Evolutionary conservation across 2,888 invertebrate genomes (phyloP).

Genomic region (Barypeithes pellucidus): DNA sequence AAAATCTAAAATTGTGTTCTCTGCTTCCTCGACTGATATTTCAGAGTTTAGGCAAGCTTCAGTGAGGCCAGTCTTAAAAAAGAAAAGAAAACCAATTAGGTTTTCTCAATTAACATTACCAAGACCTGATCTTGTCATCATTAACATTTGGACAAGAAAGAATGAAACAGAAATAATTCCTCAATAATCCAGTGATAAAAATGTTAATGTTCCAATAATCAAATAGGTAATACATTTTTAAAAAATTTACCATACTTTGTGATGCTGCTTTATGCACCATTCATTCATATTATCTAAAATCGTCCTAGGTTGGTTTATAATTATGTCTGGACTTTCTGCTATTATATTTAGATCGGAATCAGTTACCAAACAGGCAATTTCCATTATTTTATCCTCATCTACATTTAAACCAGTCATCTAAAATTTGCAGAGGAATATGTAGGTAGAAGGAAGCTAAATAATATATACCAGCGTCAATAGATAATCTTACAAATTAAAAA

Average conservation of each 20-base stretch:
- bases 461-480: too few relatives aligned
- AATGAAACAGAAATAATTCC: background rate
- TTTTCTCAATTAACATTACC: too few relatives aligned
- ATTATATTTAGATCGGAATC: constrained; percentile 84
- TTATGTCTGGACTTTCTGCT: constrained; percentile 82
- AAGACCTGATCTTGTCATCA: background rate
- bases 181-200: too few relatives aligned
- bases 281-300: constrained; percentile 84
- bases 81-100: background rate
- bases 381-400: constrained; percentile 85
- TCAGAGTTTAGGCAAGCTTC: constrained; percentile 81
- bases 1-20: constrained; percentile 81
- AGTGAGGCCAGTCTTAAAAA: constrained; percentile 85
- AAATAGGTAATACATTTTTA: too few relatives aligned
- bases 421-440: background rate
- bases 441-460: too few relatives aligned
- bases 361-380: constrained; percentile 92
- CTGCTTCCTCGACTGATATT: constrained; percentile 79
- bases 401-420: constrained; percentile 93
- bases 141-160: too few relatives aligned
- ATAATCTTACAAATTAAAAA: too few relatives aligned
- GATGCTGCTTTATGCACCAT: constrained; percentile 89
- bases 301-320: constrained; percentile 84
- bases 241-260: constrained; percentile 74
- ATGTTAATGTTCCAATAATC: too few relatives aligned